Conservation (phyloP, 2,888 invertebrate species). For the Dicyrtoma fusca region DNA sequence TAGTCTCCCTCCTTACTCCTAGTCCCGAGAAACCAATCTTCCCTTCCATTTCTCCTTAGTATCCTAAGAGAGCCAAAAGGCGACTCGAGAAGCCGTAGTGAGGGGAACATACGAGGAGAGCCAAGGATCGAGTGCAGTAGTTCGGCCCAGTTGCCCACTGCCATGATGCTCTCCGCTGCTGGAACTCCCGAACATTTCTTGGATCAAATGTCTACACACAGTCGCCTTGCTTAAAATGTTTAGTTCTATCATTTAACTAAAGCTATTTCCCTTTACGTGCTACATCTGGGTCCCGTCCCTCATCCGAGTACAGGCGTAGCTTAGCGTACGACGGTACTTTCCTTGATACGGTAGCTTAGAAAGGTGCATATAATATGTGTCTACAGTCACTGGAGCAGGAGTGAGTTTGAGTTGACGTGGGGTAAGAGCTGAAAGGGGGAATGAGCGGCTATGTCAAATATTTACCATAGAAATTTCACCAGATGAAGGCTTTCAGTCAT, state of each 20-base stretch:
- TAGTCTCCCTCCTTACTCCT: neutral
- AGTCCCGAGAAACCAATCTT: neutral
- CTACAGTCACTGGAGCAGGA: too few relatives aligned
- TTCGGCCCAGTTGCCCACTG: neutral
- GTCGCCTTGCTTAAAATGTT: neutral
- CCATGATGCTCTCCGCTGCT: neutral
- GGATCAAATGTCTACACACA: neutral
- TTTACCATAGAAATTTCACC: slow-evolving; percentile 26
- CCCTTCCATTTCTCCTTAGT: too few relatives aligned
- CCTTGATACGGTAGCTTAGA: neutral
- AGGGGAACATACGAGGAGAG: too few relatives aligned
- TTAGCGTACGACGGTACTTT: neutral
- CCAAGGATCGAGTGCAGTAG: too few relatives aligned
- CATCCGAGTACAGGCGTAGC: too few relatives aligned
- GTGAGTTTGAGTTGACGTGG: neutral
- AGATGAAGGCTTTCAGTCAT: slow-evolving; percentile 24
- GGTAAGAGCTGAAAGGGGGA: too few relatives aligned
- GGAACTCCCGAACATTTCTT: neutral
- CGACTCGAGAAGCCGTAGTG: neutral
- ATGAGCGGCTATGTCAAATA: slow-evolving; percentile 21
- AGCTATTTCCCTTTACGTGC: neutral
- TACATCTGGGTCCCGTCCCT: too few relatives aligned
- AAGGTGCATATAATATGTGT: neutral
- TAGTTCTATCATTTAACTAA: neutral
- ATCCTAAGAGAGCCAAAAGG: too few relatives aligned